Conservation (phyloP, 2,888 invertebrate species). For the Eilema caniola region DNA sequence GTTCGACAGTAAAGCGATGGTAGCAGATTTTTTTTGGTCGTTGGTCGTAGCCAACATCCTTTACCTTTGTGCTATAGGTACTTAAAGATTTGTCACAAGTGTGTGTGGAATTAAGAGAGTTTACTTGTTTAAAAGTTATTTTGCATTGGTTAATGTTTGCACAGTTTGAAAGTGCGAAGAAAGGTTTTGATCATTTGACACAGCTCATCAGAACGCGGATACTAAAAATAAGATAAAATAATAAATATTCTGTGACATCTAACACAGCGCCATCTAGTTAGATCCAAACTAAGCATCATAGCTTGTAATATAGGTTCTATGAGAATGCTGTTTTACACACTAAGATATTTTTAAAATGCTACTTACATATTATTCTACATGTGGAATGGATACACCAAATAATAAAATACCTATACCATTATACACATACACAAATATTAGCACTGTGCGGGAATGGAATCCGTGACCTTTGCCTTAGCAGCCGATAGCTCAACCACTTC, state of each 20-base stretch:
- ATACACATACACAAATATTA: too few relatives aligned
- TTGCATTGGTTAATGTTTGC: neutral
- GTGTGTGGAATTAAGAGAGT: neutral
- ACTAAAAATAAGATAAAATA: too few relatives aligned
- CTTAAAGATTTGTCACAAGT: constrained; percentile 27
- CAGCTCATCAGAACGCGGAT: neutral
- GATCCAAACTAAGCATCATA: too few relatives aligned
- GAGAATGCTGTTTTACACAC: too few relatives aligned
- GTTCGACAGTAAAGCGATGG: constrained; percentile 58
- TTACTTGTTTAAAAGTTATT: neutral
- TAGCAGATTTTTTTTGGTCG: constrained; percentile 50
- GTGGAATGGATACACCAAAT: too few relatives aligned
- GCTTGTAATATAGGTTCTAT: too few relatives aligned
- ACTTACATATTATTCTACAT: too few relatives aligned
- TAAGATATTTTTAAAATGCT: too few relatives aligned
- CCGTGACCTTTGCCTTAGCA: neutral
- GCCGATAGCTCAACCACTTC: neutral
- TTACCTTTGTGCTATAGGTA: constrained; percentile 15
- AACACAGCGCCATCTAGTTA: too few relatives aligned
- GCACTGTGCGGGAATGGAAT: too few relatives aligned
- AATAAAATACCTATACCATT: too few relatives aligned
- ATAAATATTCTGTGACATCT: too few relatives aligned
- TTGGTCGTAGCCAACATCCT: constrained; percentile 39
- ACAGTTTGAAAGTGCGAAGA: neutral
- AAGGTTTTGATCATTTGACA: neutral